Base-by-base conservation (phyloP, 2,888 invertebrate species). In the Carpatolechia fugitivella region DNA sequence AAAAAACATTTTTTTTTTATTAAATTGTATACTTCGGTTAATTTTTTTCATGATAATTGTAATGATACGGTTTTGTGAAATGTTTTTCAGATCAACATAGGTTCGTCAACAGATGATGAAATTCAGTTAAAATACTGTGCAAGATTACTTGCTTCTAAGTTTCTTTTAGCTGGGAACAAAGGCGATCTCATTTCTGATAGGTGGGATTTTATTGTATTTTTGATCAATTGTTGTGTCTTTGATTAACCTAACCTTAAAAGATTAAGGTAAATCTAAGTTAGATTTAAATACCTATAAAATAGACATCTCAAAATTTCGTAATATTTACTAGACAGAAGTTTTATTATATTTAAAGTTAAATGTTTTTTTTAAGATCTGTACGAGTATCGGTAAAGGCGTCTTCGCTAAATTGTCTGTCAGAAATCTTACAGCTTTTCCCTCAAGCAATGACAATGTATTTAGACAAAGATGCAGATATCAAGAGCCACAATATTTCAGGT, bases 301-400 rank as follows among this genome's bases (percentile, higher is more conserved):
- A n/a, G n/a, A n/a, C n/a, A n/a, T n/a, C n/a, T n/a, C n/a, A n/a
- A n/a, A n/a, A n/a, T n/a, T n/a, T n/a, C n/a, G n/a, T n/a, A n/a
- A n/a, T n/a, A n/a, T n/a, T n/a, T n/a, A n/a, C n/a, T n/a, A n/a
- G n/a, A n/a, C n/a, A n/a, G n/a, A n/a, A 38, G 7, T 1, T 0
- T 1, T 16, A 16, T 38, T 1, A 38, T 16, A 35, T n/a, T 4
- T 35, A 6, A 40, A 18, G n/a, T 35, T 44, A 8, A 13, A 31
- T 31, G 13, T 52, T 40, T 29, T 35, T 16, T 72, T 68, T 1
- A 60, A 88, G 89, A 58, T 87, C 89, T 18, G 94, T 96, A 33
- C 91, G 98, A 33, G 97, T 99, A 30, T 98, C 98, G 56, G 95
- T 98, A 0, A 98, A 98, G 83, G 94, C 96, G 6, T 92, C 98